Conservation (phyloP, 1,140 invertebrate species). For the Aplysia californica region DNA sequence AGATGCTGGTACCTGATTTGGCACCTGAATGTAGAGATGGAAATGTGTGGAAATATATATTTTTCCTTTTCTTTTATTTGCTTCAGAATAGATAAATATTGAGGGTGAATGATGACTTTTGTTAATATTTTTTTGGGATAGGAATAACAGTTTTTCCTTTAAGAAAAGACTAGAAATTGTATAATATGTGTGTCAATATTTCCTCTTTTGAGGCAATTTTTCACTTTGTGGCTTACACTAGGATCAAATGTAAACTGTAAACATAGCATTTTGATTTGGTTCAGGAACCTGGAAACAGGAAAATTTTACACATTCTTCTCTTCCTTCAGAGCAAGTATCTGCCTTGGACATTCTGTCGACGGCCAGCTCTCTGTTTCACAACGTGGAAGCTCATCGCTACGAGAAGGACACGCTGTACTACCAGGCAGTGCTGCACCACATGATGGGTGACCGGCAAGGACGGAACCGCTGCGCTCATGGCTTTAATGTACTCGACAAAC, state of each 20-base stretch:
- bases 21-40: too few relatives aligned
- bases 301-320: neutral
- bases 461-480: slow-evolving; percentile 62
- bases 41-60: too few relatives aligned
- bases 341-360: slow-evolving; percentile 76
- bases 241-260: neutral
- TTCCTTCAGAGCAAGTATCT: slow-evolving; percentile 64
- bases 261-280: too few relatives aligned
- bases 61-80: too few relatives aligned
- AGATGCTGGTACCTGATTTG: too few relatives aligned
- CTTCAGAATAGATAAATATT: too few relatives aligned
- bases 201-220: neutral
- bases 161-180: too few relatives aligned
- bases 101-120: too few relatives aligned
- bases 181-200: neutral
- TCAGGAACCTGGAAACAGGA: too few relatives aligned
- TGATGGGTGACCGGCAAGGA: slow-evolving; percentile 52
- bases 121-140: too few relatives aligned
- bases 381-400: slow-evolving; percentile 79
- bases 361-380: slow-evolving; percentile 77
- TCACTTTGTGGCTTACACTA: neutral
- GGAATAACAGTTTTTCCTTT: too few relatives aligned
- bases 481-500: slow-evolving; percentile 60
- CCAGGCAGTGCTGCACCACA: slow-evolving; percentile 58
- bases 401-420: slow-evolving; percentile 75